phyloP scores from a whole-genome alignment of 2,888 invertebrate genomes.

The Leucozona laternaria region DNA sequence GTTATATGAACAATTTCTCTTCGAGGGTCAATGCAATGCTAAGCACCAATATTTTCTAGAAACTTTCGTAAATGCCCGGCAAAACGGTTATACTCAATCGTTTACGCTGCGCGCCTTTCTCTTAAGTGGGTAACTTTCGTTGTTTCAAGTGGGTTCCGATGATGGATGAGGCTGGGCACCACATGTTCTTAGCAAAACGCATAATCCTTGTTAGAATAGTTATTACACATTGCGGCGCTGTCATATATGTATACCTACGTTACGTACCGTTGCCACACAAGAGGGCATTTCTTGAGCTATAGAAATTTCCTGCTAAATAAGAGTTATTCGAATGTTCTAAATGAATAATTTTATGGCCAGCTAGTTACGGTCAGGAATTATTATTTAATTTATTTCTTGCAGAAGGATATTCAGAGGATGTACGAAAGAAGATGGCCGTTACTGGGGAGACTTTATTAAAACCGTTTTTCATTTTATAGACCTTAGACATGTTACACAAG shows the following conservation, averaged over 20 bases:
- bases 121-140: slow-evolving; percentile 9
- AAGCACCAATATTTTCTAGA: slow-evolving; percentile 21
- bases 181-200: slow-evolving; percentile 48
- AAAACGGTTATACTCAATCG: slow-evolving; percentile 6
- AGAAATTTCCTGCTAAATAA: neutral
- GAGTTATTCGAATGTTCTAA: neutral
- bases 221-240: slow-evolving; percentile 54
- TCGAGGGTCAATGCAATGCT: slow-evolving; percentile 9
- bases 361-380: neutral
- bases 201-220: slow-evolving; percentile 58
- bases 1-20: slow-evolving; percentile 3
- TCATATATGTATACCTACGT: neutral
- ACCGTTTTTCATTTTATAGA: neutral
- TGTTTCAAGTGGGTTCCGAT: slow-evolving; percentile 30
- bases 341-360: slow-evolving; percentile 18
- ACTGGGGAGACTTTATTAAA: neutral
- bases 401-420: neutral
- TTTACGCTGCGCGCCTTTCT: slow-evolving; percentile 6
- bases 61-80: neutral
- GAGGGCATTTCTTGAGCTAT: neutral
- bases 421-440: neutral
- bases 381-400: neutral
- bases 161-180: slow-evolving; percentile 54
- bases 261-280: neutral
- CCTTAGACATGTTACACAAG: neutral